Evolutionary conservation across 2,113 vertebrate genomes (phyloP).

Genomic region (Syngnathus scovelli): DNA sequence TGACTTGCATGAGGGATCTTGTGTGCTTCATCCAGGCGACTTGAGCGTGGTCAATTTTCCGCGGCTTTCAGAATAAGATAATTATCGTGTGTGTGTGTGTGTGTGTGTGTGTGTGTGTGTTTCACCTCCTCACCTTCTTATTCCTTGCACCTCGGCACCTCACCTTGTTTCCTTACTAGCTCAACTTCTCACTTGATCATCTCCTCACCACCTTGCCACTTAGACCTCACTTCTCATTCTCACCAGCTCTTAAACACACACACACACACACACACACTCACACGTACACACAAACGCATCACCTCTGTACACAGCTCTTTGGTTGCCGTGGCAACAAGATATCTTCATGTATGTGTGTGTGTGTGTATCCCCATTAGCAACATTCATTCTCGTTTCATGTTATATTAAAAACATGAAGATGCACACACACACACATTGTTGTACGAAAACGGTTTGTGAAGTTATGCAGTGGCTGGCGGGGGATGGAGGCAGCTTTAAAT

Average conservation of each 20-base stretch:
- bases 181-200: not conserved
- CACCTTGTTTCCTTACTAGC: not conserved
- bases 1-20: too few relatives aligned
- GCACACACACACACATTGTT: slow-evolving; percentile 19
- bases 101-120: too few relatives aligned
- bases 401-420: not conserved
- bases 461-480: not conserved
- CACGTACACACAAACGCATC: slow-evolving; percentile 39
- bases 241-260: slow-evolving; percentile 17
- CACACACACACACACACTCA: slow-evolving; percentile 42
- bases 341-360: slow-evolving; percentile 26
- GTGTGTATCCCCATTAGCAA: slow-evolving; percentile 39
- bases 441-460: not conserved
- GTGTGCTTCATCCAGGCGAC: too few relatives aligned
- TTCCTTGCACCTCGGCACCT: too few relatives aligned
- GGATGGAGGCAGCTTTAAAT: not conserved
- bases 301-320: slow-evolving; percentile 63
- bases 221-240: slow-evolving; percentile 1
- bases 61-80: too few relatives aligned
- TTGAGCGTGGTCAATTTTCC: too few relatives aligned
- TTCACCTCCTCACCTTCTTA: too few relatives aligned
- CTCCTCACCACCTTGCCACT: slow-evolving; percentile 13
- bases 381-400: not conserved
- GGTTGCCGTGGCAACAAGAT: slow-evolving; percentile 73
- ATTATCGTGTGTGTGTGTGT: too few relatives aligned